A percentile compares a stretch with the other conserved stretches of the same genome.
phyloP scores from a whole-genome alignment of 2,888 invertebrate genomes.

The Diogma glabrata region DNA sequence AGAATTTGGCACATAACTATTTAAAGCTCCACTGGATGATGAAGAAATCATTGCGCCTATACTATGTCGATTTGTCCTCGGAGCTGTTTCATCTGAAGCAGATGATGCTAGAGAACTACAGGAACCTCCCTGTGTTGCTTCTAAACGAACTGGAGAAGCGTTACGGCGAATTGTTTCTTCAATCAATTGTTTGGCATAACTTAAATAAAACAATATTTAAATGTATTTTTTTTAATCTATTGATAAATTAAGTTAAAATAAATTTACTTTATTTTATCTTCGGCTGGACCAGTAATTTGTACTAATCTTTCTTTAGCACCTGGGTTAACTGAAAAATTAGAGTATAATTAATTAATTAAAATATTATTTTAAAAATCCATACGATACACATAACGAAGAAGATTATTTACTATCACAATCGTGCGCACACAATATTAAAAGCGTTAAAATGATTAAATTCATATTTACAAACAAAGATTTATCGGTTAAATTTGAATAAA shows the following conservation, averaged over 20 bases:
- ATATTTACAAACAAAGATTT: too few species aligned
- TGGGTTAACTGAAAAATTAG: conserved; percentile 64
- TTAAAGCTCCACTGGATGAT: conserved; percentile 10
- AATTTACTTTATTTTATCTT: conserved; percentile 82
- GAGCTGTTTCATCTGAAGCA: conserved; percentile 42
- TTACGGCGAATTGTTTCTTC: conserved; percentile 92
- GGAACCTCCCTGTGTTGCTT: conserved; percentile 52
- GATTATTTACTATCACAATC: too few species aligned
- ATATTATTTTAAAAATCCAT: too few species aligned
- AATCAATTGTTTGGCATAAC: conserved; percentile 85
- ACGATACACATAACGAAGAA: too few species aligned
- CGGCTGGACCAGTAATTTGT: conserved; percentile 88
- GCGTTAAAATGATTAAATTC: too few species aligned
- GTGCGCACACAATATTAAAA: too few species aligned
- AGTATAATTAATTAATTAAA: background rate
- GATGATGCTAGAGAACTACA: conserved; percentile 70
- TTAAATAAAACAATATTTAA: conserved; percentile 30
- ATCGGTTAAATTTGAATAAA: too few species aligned
- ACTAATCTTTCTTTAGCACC: conserved; percentile 91
- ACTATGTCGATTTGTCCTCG: conserved; percentile 25
- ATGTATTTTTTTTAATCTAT: conserved; percentile 10
- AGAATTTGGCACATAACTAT: conserved; percentile 12
- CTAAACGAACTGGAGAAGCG: conserved; percentile 76
- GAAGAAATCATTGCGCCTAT: conserved; percentile 19
- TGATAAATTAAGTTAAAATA: conserved; percentile 10